Conservation (phyloP, 2,113 vertebrate species). For the Apodemus speciosus region DNA sequence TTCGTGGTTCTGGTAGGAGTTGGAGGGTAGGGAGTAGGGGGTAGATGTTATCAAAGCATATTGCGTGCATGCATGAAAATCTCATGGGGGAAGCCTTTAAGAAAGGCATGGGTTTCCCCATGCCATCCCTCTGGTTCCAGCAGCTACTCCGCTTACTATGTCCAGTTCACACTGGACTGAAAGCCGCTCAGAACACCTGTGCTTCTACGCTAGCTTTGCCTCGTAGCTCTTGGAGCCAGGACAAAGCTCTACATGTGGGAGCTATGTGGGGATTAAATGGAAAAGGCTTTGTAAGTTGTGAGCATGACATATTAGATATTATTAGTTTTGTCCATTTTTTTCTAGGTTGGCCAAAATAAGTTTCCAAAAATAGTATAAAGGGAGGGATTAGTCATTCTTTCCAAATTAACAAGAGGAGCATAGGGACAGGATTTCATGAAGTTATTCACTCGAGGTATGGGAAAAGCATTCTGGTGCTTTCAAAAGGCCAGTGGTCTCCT, state of each 20-base stretch:
- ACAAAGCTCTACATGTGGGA: constrained; percentile 35
- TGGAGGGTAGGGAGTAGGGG: background rate
- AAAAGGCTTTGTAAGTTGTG: constrained; percentile 59
- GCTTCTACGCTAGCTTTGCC: background rate
- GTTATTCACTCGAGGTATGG: constrained; percentile 27
- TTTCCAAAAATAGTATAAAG: constrained; percentile 74
- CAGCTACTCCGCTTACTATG: background rate
- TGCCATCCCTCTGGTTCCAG: background rate
- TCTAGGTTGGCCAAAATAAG: constrained; percentile 69
- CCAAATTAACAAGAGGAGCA: constrained; percentile 63
- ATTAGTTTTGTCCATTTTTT: constrained; percentile 68
- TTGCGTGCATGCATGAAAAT: background rate
- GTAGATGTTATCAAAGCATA: background rate
- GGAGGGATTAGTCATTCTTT: constrained; percentile 78
- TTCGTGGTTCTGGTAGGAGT: background rate
- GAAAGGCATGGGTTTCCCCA: background rate
- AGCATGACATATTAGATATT: constrained; percentile 51
- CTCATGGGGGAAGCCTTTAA: background rate
- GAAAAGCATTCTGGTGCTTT: constrained; percentile 17
- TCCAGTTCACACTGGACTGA: background rate
- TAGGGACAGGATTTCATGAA: constrained; percentile 24
- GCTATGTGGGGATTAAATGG: constrained; percentile 47
- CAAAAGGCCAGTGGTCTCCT: background rate
- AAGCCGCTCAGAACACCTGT: background rate
- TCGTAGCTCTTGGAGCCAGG: background rate